A percentile compares a stretch with the other conserved stretches of the same genome.
Evolutionary conservation across 2,888 invertebrate species (phyloP).

Genomic region (Drosophila lutescens): DNA sequence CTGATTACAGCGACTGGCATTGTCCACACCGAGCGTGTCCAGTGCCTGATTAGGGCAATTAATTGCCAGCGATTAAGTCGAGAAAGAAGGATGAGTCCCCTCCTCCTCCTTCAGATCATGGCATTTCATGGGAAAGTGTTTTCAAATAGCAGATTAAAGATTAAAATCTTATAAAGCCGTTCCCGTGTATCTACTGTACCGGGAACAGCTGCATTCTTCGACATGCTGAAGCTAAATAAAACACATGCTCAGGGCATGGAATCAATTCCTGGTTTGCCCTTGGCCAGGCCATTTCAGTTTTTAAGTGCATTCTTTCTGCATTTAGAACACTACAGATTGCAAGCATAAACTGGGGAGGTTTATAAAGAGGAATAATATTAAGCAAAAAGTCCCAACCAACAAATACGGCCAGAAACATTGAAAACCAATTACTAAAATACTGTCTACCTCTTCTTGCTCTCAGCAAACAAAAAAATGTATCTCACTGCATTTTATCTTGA

Average conservation of each 20-base stretch:
- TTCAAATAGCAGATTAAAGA: conserved; percentile 29
- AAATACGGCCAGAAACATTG: no score
- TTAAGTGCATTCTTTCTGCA: not conserved
- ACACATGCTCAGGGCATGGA: conserved; percentile 24
- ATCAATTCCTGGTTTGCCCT: not conserved
- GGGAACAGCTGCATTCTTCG: conserved; percentile 2
- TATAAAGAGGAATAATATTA: no score
- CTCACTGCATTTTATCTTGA: conserved; percentile 75
- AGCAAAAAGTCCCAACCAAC: no score
- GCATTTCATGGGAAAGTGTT: conserved; percentile 30
- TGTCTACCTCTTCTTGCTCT: no score
- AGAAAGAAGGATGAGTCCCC: conserved; percentile 7
- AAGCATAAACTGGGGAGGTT: no score
- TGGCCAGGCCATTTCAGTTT: not conserved
- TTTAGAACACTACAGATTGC: not conserved
- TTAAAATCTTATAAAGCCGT: conserved; percentile 15
- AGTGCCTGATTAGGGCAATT: conserved; percentile 77
- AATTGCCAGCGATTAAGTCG: conserved; percentile 61
- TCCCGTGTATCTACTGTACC: conserved; percentile 7
- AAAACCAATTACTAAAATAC: no score
- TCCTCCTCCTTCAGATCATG: not conserved
- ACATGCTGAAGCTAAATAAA: conserved; percentile 6
- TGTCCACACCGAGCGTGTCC: conserved; percentile 47
- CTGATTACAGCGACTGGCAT: conserved; percentile 68
- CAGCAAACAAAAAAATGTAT: conserved; percentile 54